Conservation (phyloP, 1,140 invertebrate genomes). For the Phenacoccus solenopsis region DNA sequence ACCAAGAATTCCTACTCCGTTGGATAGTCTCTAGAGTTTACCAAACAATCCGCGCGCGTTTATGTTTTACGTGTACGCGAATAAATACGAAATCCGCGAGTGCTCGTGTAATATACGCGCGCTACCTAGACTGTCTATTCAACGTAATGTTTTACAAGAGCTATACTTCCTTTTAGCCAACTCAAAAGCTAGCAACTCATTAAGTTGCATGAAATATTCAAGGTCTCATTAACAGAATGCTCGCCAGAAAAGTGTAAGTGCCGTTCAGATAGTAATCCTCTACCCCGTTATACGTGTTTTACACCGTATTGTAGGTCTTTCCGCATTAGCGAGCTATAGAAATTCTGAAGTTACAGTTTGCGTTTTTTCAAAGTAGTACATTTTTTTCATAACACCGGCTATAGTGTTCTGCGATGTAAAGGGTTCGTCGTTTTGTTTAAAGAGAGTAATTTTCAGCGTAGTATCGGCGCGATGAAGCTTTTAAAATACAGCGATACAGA, state of each 20-base stretch:
- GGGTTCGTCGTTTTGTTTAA: not conserved
- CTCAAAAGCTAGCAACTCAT: slow-evolving; percentile 9
- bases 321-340: not conserved
- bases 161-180: not conserved
- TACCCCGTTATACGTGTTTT: not conserved
- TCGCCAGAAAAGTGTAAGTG: not conserved
- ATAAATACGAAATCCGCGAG: not conserved
- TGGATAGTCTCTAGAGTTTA: not conserved
- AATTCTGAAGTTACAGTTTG: not conserved
- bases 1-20: slow-evolving; percentile 4
- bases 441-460: not conserved
- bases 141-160: not conserved
- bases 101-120: not conserved
- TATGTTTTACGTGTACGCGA: not conserved
- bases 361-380: not conserved
- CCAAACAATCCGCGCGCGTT: not conserved
- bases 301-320: not conserved
- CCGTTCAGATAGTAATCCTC: not conserved
- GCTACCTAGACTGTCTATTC: not conserved
- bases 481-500: not conserved
- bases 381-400: not conserved
- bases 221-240: slow-evolving; percentile 1
- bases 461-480: too few relatives aligned
- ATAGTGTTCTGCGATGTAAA: too few relatives aligned
- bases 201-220: slow-evolving; percentile 10